phyloP scores from a whole-genome alignment of 2,113 vertebrate genomes.

The Aegypius monachus region DNA sequence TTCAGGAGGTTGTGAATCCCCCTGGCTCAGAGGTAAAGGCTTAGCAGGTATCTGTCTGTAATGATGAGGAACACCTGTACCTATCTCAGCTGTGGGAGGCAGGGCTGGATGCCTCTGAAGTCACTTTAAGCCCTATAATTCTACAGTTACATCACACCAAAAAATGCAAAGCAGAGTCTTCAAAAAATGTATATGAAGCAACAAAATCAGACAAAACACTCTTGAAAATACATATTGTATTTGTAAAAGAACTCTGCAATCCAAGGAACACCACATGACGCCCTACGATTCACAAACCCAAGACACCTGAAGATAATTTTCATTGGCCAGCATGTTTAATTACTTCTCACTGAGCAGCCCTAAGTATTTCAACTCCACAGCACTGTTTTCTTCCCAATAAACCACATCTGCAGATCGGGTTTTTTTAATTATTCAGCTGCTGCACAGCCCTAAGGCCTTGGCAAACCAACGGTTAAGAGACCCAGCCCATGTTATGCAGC shows the following conservation, averaged over 20 bases:
- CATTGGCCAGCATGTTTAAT: neutral
- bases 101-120: neutral
- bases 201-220: neutral
- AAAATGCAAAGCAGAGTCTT: accelerated
- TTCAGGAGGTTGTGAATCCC: no score
- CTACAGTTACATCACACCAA: neutral
- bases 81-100: neutral
- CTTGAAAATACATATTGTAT: accelerated
- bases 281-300: neutral
- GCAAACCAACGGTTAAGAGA: neutral
- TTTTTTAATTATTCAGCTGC: neutral
- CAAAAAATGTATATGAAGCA: neutral
- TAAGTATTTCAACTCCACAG: neutral
- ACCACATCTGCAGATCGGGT: neutral
- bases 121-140: neutral
- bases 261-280: neutral
- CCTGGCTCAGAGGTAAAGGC: neutral
- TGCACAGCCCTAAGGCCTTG: neutral
- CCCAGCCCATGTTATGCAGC: neutral
- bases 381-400: neutral
- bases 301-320: neutral
- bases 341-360: neutral
- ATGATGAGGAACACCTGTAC: neutral
- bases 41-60: neutral
- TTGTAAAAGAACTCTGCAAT: neutral